A percentile compares a stretch with the other conserved stretches of the same genome.
Evolutionary conservation across 2,888 invertebrate genomes (phyloP).

Genomic region (Sminthurinus aureus): DNA sequence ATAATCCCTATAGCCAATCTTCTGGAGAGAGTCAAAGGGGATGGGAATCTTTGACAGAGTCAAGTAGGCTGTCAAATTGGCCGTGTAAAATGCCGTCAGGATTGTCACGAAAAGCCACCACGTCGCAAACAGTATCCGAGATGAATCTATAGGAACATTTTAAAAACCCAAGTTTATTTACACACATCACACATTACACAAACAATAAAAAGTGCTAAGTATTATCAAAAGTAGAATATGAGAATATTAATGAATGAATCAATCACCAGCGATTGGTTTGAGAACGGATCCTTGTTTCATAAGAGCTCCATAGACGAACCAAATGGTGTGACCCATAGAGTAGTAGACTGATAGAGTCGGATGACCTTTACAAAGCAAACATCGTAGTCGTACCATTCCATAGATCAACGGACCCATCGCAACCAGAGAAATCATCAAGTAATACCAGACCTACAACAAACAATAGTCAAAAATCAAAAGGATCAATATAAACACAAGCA

Average conservation of each 20-base stretch:
- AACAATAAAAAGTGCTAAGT: slow-evolving; percentile 5
- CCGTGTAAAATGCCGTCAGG: slow-evolving; percentile 88
- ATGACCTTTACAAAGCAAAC: slow-evolving; percentile 70
- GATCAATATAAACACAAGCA: too few relatives aligned
- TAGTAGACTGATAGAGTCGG: slow-evolving; percentile 64
- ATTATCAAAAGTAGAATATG: too few relatives aligned
- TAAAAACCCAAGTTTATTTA: neutral
- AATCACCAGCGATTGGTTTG: slow-evolving; percentile 78
- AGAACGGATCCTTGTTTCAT: slow-evolving; percentile 86
- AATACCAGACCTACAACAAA: slow-evolving; percentile 72
- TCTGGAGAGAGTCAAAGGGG: slow-evolving; percentile 69
- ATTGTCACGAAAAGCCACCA: slow-evolving; percentile 93
- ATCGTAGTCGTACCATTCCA: slow-evolving; percentile 68
- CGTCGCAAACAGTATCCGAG: slow-evolving; percentile 82
- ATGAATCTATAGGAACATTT: slow-evolving; percentile 83
- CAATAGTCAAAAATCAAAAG: too few relatives aligned
- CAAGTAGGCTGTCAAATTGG: slow-evolving; percentile 87
- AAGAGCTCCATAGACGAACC: slow-evolving; percentile 88
- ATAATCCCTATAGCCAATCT: slow-evolving; percentile 60
- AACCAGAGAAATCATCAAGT: slow-evolving; percentile 76
- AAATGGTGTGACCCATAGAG: slow-evolving; percentile 75
- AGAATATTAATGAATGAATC: neutral
- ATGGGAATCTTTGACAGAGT: slow-evolving; percentile 85
- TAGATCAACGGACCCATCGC: slow-evolving; percentile 82
- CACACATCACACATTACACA: neutral